Evolutionary conservation across 2,888 invertebrate species (phyloP).

Genomic region (Mimas tiliae): DNA sequence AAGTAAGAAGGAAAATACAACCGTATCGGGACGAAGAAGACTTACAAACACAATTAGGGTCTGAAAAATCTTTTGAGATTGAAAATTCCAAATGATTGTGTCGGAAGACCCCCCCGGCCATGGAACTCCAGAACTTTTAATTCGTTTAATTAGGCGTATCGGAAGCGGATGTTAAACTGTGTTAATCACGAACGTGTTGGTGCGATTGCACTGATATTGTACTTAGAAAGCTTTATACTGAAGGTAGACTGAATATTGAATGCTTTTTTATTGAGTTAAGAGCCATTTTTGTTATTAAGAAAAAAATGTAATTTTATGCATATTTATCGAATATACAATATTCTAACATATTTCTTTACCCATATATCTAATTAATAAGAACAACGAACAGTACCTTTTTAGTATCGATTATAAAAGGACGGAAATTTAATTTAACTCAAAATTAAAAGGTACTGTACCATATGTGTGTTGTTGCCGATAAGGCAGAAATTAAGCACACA

Average conservation of each 20-base stretch:
- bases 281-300: neutral
- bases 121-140: slow-evolving; percentile 40
- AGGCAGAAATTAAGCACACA: too few relatives aligned
- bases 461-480: too few relatives aligned
- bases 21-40: too few relatives aligned
- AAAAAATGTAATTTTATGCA: neutral
- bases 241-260: neutral
- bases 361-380: neutral
- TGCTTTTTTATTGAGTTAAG: neutral
- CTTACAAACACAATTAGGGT: neutral
- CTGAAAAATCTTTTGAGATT: neutral
- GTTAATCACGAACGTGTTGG: slow-evolving; percentile 10
- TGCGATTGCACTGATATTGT: slow-evolving; percentile 12
- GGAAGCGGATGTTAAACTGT: slow-evolving; percentile 39
- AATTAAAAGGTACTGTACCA: too few relatives aligned
- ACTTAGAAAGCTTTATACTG: neutral
- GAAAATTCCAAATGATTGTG: slow-evolving; percentile 36
- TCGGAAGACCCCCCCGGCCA: slow-evolving; percentile 34
- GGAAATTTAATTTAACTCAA: too few relatives aligned
- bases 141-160: slow-evolving; percentile 46
- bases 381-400: too few relatives aligned
- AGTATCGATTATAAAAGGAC: too few relatives aligned
- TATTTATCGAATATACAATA: neutral
- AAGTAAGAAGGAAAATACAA: too few relatives aligned
- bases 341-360: neutral